Conservation (phyloP, 2,113 vertebrate species). For the Xyliphius kryptos region DNA sequence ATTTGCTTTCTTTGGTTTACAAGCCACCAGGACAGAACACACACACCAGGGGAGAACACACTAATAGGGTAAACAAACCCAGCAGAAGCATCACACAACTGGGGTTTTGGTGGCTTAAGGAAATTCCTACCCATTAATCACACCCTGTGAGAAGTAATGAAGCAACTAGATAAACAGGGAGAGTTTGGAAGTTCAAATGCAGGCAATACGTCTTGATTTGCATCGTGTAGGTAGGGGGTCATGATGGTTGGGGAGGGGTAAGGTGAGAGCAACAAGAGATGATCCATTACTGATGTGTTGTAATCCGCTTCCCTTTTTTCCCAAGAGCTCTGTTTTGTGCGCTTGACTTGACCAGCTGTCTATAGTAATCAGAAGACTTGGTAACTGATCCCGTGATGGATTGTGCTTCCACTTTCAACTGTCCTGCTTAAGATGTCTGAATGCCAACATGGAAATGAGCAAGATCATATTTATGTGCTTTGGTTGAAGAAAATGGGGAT, state of each 20-base stretch:
- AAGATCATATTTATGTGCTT: constrained; percentile 33
- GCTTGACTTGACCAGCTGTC: constrained; percentile 32
- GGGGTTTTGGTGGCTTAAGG: constrained; percentile 28
- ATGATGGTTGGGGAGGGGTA: not conserved
- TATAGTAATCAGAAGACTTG: constrained; percentile 27
- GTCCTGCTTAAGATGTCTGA: constrained; percentile 23
- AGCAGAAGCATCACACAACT: constrained; percentile 40
- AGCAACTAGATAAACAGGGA: constrained; percentile 10
- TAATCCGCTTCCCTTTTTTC: constrained; percentile 32
- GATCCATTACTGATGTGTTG: constrained; percentile 22
- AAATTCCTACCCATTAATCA: constrained; percentile 19
- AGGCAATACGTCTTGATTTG: too few species aligned
- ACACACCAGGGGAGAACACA: constrained; percentile 11
- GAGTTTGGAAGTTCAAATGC: too few species aligned
- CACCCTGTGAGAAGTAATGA: constrained; percentile 10
- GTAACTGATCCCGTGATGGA: constrained; percentile 43
- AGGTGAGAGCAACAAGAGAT: constrained; percentile 14
- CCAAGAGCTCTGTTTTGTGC: constrained; percentile 28
- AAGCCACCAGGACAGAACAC: constrained; percentile 17
- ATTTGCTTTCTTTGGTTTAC: constrained; percentile 35
- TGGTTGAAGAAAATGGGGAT: constrained; percentile 24
- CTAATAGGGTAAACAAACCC: constrained; percentile 39
- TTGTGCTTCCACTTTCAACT: constrained; percentile 34
- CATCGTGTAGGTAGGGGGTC: too few species aligned
- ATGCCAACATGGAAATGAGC: constrained; percentile 25